phyloP scores from a whole-genome alignment of 2,113 vertebrate genomes.

The Tamias sibiricus region DNA sequence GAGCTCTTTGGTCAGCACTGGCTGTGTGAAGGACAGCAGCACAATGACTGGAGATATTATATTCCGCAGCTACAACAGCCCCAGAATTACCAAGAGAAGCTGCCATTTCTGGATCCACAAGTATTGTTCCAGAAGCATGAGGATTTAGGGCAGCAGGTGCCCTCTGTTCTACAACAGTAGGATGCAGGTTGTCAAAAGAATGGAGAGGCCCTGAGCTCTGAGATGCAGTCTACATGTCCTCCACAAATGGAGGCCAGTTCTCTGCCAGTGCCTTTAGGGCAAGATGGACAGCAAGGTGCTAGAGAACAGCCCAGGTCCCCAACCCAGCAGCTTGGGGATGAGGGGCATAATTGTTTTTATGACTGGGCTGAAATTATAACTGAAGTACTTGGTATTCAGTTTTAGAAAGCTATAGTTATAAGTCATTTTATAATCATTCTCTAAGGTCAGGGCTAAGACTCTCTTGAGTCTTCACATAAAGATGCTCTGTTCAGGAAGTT shows the following conservation, averaged over 20 bases:
- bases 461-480: too few relatives aligned
- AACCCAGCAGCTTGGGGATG: background rate
- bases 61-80: background rate
- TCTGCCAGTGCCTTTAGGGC: background rate
- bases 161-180: background rate
- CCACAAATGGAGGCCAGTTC: too few relatives aligned
- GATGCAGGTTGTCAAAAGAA: too few relatives aligned
- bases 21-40: background rate
- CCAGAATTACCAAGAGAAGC: background rate
- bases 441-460: too few relatives aligned
- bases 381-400: too few relatives aligned
- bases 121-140: fast-evolving
- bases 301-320: background rate
- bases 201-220: too few relatives aligned
- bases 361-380: background rate
- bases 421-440: too few relatives aligned
- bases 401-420: too few relatives aligned
- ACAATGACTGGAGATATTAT: background rate
- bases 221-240: too few relatives aligned
- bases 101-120: too few relatives aligned
- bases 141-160: background rate
- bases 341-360: too few relatives aligned
- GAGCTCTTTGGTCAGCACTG: background rate
- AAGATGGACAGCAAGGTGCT: background rate
- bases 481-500: too few relatives aligned